Evolutionary conservation across 2,888 invertebrate genomes (phyloP).

Genomic region (Standfussiana lucernea): DNA sequence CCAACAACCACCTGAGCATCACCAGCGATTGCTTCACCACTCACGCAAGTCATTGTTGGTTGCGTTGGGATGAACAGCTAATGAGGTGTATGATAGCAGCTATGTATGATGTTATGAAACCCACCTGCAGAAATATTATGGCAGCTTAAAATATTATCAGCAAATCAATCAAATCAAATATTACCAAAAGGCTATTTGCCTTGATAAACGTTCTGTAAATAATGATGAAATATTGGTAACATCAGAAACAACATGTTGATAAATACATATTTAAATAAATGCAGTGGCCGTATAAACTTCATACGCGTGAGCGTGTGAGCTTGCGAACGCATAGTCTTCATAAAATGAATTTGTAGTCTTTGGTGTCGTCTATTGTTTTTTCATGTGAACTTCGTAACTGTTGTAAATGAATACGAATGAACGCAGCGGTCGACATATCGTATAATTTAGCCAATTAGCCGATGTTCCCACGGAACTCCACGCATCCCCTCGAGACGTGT

Average conservation of each 20-base stretch:
- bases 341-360: constrained; percentile 70
- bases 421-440: constrained; percentile 74
- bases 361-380: constrained; percentile 73
- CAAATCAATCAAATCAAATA: constrained; percentile 26
- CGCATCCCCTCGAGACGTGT: constrained; percentile 80
- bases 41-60: constrained; percentile 61
- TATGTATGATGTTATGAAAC: constrained; percentile 35
- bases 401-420: constrained; percentile 83
- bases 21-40: constrained; percentile 68
- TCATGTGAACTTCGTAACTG: constrained; percentile 78
- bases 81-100: constrained; percentile 52
- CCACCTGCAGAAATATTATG: constrained; percentile 18
- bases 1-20: constrained; percentile 81
- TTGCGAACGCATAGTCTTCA: constrained; percentile 46
- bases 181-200: constrained; percentile 9
- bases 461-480: constrained; percentile 83
- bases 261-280: constrained; percentile 51
- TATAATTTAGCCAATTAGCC: constrained; percentile 86
- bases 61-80: constrained; percentile 59
- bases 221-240: constrained; percentile 20
- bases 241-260: constrained; percentile 19
- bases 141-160: constrained; percentile 22
- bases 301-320: constrained; percentile 26
- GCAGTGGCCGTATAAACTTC: constrained; percentile 26
- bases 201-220: constrained; percentile 17